Conservation (phyloP, 2,888 invertebrate species). For the Drosophila incognita region DNA sequence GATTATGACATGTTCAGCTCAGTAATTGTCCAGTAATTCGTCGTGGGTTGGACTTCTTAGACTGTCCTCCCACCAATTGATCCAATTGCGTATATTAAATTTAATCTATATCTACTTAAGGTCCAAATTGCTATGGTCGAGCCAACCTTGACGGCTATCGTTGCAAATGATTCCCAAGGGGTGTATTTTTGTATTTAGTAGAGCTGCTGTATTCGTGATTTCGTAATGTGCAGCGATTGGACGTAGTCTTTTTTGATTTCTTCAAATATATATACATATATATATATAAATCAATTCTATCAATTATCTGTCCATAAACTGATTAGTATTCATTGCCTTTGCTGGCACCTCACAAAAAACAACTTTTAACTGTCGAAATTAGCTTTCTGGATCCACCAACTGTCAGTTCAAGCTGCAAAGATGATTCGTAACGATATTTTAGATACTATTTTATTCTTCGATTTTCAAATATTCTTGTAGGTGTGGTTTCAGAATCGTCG, state of each 20-base stretch:
- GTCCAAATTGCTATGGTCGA: not conserved
- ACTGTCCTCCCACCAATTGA: not conserved
- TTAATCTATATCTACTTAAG: not conserved
- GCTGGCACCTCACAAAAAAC: too few relatives aligned
- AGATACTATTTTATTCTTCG: not conserved
- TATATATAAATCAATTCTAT: too few relatives aligned
- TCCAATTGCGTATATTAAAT: conserved; percentile 1
- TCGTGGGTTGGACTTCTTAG: not conserved
- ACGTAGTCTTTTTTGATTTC: not conserved
- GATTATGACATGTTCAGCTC: not conserved
- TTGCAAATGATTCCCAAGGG: not conserved
- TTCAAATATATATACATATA: not conserved
- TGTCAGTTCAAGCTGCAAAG: not conserved
- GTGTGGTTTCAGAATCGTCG: conserved; percentile 99
- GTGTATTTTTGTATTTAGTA: not conserved
- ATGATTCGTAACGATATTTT: not conserved
- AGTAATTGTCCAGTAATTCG: not conserved
- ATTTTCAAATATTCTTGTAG: conserved; percentile 85
- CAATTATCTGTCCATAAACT: not conserved
- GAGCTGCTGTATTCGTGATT: not conserved
- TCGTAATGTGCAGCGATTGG: not conserved
- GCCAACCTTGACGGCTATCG: not conserved
- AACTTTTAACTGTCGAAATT: too few relatives aligned
- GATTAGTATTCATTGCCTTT: not conserved
- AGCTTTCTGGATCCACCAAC: not conserved